Conservation (phyloP, 2,113 vertebrate genomes). For the Ailuropoda melanoleuca region DNA sequence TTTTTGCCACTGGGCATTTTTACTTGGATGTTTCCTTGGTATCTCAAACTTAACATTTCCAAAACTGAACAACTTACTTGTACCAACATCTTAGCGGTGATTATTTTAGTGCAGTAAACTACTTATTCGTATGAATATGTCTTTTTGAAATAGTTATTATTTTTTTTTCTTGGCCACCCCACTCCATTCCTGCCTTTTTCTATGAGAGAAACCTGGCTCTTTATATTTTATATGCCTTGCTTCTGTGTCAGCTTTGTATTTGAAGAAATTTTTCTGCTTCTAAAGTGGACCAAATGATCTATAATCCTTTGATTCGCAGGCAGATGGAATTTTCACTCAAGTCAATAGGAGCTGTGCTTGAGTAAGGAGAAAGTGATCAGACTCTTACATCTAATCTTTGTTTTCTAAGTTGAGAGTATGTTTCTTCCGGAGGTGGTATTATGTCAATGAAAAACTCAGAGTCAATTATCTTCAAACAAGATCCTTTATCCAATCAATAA, state of each 20-base stretch:
- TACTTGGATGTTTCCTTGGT: not conserved
- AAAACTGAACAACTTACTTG: not conserved
- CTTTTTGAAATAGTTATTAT: not conserved
- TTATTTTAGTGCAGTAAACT: not conserved
- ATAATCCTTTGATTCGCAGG: slow-evolving; percentile 44
- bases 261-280: not conserved
- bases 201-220: not conserved
- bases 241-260: not conserved
- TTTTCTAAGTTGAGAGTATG: slow-evolving; percentile 51
- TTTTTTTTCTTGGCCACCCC: not conserved
- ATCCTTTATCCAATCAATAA: slow-evolving; percentile 56
- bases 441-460: slow-evolving; percentile 53
- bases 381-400: slow-evolving; percentile 38
- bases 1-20: not conserved
- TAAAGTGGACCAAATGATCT: slow-evolving; percentile 39
- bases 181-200: not conserved
- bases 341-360: slow-evolving; percentile 31
- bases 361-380: slow-evolving; percentile 55
- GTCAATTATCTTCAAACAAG: slow-evolving; percentile 59
- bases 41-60: not conserved
- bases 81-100: not conserved
- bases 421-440: slow-evolving; percentile 61
- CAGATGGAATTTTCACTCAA: slow-evolving; percentile 13
- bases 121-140: not conserved
- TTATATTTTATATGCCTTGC: not conserved